Evolutionary conservation across 2,888 invertebrate species (phyloP), one percentile per base, ranked within the genome.

Genomic region (Hydrotaea cyrtoneurina): DNA sequence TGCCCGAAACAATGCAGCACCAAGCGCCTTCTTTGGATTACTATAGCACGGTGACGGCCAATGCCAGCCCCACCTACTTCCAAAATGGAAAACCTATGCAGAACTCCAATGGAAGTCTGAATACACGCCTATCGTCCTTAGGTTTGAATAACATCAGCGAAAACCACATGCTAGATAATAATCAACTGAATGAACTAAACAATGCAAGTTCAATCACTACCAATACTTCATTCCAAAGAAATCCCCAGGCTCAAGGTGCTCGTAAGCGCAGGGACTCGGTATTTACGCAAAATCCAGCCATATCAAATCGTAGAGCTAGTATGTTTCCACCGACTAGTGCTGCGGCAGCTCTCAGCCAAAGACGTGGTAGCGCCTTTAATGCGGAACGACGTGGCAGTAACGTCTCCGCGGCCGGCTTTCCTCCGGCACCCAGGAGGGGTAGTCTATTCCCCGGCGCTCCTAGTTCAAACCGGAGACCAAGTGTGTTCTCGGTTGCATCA

Each of bases 401-500:
- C 10, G 87, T 87, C n/a, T 88, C 88, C 0, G 87, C 87, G 0
- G 84, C 87, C 0, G 89, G 87, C 2, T 73, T 71, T 7, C 59
- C 79, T 17, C 87, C 88, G 0, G 10, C 43, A 0, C 2, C 46
- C 43, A 89, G 91, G 2, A 87, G 92, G 2, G 91, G 90, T 72
- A 92, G 91, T 74, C 87, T 91, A 2, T 91, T 91, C 78, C 78
- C 83, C 19, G 0, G 11, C 8, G 50, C 90, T 90, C 39, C 89
- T 91, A 72, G 88, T 85, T 80, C 90, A 83, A 72, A 81, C 17
- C 85, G 91, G 66, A 87, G 91, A 80, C 88, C 88, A 7, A 92
- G 91, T 85, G 83, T 90, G 62, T 94, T 91, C 75, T 90, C 91
- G 8, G 88, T 90, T 0, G 88, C 91, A 13, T 91, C 90, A 0